These are phyloP conservation scores for Hypena proboscidalis DNA, from an alignment of 2,888 invertebrate species.

Conservation along the genomic window DNA sequence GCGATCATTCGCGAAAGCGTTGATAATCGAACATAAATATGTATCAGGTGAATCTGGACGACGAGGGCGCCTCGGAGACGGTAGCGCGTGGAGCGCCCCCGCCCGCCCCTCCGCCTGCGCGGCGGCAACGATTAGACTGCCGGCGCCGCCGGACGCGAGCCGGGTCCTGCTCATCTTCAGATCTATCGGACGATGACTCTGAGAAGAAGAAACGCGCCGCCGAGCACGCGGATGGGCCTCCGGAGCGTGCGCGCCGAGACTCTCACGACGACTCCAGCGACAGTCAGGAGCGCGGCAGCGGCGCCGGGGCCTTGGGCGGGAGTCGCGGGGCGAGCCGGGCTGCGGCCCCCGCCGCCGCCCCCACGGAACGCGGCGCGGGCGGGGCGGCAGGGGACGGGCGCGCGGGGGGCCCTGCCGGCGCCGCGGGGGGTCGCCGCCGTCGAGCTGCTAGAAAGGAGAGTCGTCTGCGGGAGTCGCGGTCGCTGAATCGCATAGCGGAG, in stretches of 20 bases:
- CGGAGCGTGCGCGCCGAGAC: conserved; percentile 89
- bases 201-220: conserved; percentile 93
- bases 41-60: conserved; percentile 64
- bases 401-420: conserved; percentile 36
- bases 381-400: conserved; percentile 53
- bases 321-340: conserved; percentile 37
- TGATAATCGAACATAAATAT: too few relatives aligned
- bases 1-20: neutral
- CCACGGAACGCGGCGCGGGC: conserved; percentile 50
- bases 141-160: conserved; percentile 72
- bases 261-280: conserved; percentile 95
- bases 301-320: conserved; percentile 79
- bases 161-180: conserved; percentile 97
- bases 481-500: conserved; percentile 93
- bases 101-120: conserved; percentile 66
- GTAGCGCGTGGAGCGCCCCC: conserved; percentile 53
- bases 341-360: conserved; percentile 48
- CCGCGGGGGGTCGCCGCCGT: conserved; percentile 59
- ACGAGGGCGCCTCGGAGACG: conserved; percentile 52
- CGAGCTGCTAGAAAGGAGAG: conserved; percentile 77
- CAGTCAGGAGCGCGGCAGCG: conserved; percentile 90
- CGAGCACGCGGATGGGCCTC: conserved; percentile 84
- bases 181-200: conserved; percentile 96
- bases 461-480: conserved; percentile 91
- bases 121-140: conserved; percentile 68